A percentile compares a stretch with the other conserved stretches of the same genome.
These are phyloP conservation scores for Megamerina dolium DNA, from an alignment of 2,888 invertebrate genomes.

Conservation along the genomic window DNA sequence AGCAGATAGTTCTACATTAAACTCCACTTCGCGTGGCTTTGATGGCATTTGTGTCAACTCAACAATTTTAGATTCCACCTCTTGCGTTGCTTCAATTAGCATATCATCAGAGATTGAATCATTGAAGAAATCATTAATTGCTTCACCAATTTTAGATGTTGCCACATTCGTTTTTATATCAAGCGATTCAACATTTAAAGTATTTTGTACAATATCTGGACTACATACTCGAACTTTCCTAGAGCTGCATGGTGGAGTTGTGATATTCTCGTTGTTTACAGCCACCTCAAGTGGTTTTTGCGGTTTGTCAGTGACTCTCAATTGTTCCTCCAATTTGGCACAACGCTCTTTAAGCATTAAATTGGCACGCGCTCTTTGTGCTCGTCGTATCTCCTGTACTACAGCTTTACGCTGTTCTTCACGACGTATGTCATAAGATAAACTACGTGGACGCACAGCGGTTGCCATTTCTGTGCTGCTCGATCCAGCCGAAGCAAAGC, in stretches of 20 bases:
- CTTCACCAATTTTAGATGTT: constrained; percentile 2
- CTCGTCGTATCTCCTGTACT: constrained; percentile 31
- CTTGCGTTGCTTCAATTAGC: constrained; percentile 39
- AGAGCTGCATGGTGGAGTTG: not conserved
- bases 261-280: not conserved
- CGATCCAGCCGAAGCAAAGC: constrained; percentile 31
- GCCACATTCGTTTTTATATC: not conserved
- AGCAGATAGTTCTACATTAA: not conserved
- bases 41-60: constrained; percentile 11
- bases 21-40: not conserved
- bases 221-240: no score
- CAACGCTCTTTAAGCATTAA: constrained; percentile 38
- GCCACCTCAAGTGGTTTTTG: not conserved
- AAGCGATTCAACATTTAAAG: not conserved
- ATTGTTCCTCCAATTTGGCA: constrained; percentile 33
- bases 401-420: constrained; percentile 28
- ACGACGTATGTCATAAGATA: constrained; percentile 21
- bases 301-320: constrained; percentile 24
- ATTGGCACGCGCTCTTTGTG: constrained; percentile 32
- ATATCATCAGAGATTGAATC: constrained; percentile 42
- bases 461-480: no score
- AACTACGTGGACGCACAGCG: constrained; percentile 11
- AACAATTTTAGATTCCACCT: constrained; percentile 30
- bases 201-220: not conserved
- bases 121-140: constrained; percentile 32